Conservation (phyloP, 2,888 invertebrate genomes). For the Zhuqinia jingwanae region DNA sequence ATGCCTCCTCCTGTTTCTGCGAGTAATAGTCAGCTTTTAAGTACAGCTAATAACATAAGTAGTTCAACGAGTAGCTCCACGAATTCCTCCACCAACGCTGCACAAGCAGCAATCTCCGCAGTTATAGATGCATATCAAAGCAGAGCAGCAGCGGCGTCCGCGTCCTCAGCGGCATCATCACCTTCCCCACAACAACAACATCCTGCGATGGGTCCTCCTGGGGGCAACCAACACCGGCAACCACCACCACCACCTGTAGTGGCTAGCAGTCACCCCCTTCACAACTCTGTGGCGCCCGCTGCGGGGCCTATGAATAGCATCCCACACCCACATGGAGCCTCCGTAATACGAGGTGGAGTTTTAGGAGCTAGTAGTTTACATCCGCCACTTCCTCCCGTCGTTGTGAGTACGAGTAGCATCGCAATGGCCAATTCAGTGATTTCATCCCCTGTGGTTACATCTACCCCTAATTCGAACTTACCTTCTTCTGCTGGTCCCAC, state of each 20-base stretch:
- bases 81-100: slow-evolving; percentile 26
- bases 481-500: slow-evolving; percentile 33
- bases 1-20: slow-evolving; percentile 68
- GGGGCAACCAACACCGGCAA: slow-evolving; percentile 18
- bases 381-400: slow-evolving; percentile 66
- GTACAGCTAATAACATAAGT: slow-evolving; percentile 63
- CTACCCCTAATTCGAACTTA: slow-evolving; percentile 59
- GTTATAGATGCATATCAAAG: slow-evolving; percentile 32
- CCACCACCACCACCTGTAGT: slow-evolving; percentile 10
- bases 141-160: slow-evolving; percentile 31
- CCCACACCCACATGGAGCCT: slow-evolving; percentile 42
- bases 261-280: too few relatives aligned
- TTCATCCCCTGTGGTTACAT: slow-evolving; percentile 42
- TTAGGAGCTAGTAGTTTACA: slow-evolving; percentile 48
- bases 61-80: slow-evolving; percentile 55
- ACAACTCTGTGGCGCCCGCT: slow-evolving; percentile 37
- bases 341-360: slow-evolving; percentile 51
- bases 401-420: slow-evolving; percentile 62
- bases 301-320: slow-evolving; percentile 26
- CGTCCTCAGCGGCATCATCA: background rate
- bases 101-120: slow-evolving; percentile 51
- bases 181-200: background rate
- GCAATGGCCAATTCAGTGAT: slow-evolving; percentile 62
- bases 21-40: slow-evolving; percentile 73
- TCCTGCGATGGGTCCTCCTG: slow-evolving; percentile 39